Percentiles rank a stretch among this genome's conserved stretches.
Conservation (phyloP, 2,888 invertebrate species). For the Ceramica pisi region DNA sequence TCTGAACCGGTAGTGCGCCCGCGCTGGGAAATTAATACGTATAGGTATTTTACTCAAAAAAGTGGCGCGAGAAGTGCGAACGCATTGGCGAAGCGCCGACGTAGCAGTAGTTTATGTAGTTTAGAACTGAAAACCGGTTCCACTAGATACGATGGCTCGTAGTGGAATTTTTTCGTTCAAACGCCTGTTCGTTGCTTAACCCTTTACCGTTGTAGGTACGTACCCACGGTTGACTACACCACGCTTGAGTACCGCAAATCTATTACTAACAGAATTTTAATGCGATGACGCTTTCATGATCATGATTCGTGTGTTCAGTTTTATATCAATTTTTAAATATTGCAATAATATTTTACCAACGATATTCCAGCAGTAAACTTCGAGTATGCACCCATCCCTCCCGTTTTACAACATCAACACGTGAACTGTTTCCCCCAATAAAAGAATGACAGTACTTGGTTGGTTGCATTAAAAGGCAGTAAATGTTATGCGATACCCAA, state of each 20-base stretch:
- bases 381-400: slow-evolving; percentile 57
- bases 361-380: slow-evolving; percentile 54
- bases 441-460: slow-evolving; percentile 62
- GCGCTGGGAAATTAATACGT: slow-evolving; percentile 20
- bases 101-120: slow-evolving; percentile 66
- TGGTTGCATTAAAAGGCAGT: slow-evolving; percentile 68
- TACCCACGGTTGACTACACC: slow-evolving; percentile 29
- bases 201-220: slow-evolving; percentile 59
- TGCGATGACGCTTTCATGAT: slow-evolving; percentile 17
- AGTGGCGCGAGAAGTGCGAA: slow-evolving; percentile 51
- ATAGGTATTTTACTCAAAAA: not conserved
- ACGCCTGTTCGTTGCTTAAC: slow-evolving; percentile 61
- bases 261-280: slow-evolving; percentile 29
- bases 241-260: slow-evolving; percentile 21
- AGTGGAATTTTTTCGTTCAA: slow-evolving; percentile 84
- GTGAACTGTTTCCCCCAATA: slow-evolving; percentile 61
- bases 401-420: slow-evolving; percentile 61
- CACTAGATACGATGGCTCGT: slow-evolving; percentile 77
- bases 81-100: slow-evolving; percentile 56
- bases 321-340: slow-evolving; percentile 37
- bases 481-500: slow-evolving; percentile 66
- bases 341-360: slow-evolving; percentile 39
- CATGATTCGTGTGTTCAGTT: slow-evolving; percentile 16
- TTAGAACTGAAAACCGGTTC: slow-evolving; percentile 82
- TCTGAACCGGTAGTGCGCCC: slow-evolving; percentile 29